Percentiles rank a stretch among this genome's conserved stretches.
Conservation (phyloP, 2,113 vertebrate genomes). For the Tachysurus vachellii region DNA sequence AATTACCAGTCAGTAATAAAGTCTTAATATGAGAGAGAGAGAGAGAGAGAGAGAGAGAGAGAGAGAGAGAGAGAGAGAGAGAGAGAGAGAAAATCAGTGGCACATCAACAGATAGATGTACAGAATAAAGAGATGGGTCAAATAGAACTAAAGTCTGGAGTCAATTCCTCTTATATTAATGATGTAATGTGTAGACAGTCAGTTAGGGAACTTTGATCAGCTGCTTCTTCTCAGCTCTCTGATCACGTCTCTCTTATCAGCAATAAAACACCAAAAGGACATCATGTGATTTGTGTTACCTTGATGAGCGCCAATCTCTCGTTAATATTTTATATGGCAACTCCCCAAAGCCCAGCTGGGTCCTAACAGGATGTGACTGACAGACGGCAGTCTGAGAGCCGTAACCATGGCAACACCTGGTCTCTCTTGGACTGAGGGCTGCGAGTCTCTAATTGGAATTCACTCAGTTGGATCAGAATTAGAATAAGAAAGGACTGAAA, state of each 20-base stretch:
- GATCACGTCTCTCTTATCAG: constrained; percentile 6
- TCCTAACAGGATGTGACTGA: constrained; percentile 57
- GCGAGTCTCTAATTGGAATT: constrained; percentile 54
- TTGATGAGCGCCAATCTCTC: constrained; percentile 40
- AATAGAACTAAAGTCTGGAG: background rate
- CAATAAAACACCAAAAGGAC: constrained; percentile 7
- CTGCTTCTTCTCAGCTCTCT: background rate
- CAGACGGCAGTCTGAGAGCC: constrained; percentile 41
- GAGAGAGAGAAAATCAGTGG: background rate
- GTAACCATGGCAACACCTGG: constrained; percentile 50
- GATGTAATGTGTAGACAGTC: background rate
- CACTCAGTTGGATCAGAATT: constrained; percentile 56
- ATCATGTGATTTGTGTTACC: constrained; percentile 18
- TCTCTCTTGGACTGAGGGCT: constrained; percentile 50
- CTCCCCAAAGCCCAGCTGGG: constrained; percentile 55
- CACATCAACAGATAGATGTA: background rate
- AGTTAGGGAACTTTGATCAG: background rate
- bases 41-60: background rate
- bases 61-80: constrained; percentile 16
- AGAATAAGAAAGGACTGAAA: constrained; percentile 49
- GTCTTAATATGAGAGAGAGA: constrained; percentile 52
- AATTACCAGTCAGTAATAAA: constrained; percentile 50
- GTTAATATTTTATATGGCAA: constrained; percentile 52
- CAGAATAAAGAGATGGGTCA: background rate
- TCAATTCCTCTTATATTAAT: background rate